Percentiles rank a stretch among this genome's conserved stretches.
These are phyloP conservation scores for Cyclophora albipunctata DNA, from an alignment of 2,888 invertebrate species.

Conservation along the genomic window DNA sequence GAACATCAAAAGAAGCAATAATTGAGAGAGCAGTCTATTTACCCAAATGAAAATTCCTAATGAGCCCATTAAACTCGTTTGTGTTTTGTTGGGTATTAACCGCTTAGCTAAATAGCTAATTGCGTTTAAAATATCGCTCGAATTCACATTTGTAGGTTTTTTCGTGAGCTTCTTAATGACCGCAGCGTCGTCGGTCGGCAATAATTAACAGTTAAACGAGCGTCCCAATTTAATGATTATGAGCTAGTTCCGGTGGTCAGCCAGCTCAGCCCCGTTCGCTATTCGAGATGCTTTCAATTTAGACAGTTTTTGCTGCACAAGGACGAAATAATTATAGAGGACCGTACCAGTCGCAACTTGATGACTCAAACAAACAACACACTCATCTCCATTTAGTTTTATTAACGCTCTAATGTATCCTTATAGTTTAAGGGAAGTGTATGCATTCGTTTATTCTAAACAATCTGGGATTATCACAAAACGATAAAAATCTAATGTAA, in stretches of 20 bases:
- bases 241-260: conserved; percentile 59
- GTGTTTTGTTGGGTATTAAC: conserved; percentile 27
- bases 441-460: too few relatives aligned
- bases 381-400: conserved; percentile 3
- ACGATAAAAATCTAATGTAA: too few relatives aligned
- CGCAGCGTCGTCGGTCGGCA: conserved; percentile 30
- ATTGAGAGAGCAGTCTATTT: conserved; percentile 14
- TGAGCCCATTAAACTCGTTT: conserved; percentile 29
- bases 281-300: conserved; percentile 37
- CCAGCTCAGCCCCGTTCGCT: conserved; percentile 16
- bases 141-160: conserved; percentile 38
- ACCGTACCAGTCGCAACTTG: conserved; percentile 13
- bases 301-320: conserved; percentile 21
- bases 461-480: too few relatives aligned
- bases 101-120: conserved; percentile 33
- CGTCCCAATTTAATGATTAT: conserved; percentile 63
- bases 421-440: too few relatives aligned
- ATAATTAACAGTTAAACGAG: conserved; percentile 58
- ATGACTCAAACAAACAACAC: conserved; percentile 8
- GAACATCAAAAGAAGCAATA: conserved; percentile 20
- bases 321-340: conserved; percentile 28
- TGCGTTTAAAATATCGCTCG: conserved; percentile 34
- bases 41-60: conserved; percentile 21
- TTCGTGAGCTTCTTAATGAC: conserved; percentile 47
- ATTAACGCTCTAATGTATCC: conserved; percentile 1